These are phyloP conservation scores for Drosophila arawakana DNA, from an alignment of 1,140 invertebrate genomes.

Conservation along the genomic window DNA sequence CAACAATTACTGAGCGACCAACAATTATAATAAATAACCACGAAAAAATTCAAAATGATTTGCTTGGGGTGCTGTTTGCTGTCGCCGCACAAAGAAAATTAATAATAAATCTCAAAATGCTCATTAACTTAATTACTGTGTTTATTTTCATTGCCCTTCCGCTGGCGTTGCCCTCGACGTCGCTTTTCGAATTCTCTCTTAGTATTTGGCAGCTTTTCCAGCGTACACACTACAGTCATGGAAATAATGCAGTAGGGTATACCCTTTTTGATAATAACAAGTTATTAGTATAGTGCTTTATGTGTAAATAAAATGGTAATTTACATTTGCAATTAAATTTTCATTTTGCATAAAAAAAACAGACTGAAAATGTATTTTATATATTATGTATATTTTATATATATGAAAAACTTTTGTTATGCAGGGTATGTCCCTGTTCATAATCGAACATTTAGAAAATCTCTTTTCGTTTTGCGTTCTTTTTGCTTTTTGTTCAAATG, in stretches of 20 bases:
- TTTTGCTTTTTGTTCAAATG: constrained; percentile 54
- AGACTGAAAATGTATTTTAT: no score
- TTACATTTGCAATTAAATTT: no score
- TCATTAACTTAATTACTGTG: constrained; percentile 84
- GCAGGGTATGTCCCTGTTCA: neutral
- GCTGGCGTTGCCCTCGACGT: constrained; percentile 36
- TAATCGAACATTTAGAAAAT: neutral
- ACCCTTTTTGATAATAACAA: neutral
- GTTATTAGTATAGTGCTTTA: neutral
- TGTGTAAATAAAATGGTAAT: neutral
- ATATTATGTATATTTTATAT: no score
- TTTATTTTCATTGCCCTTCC: constrained; percentile 84
- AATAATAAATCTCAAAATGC: constrained; percentile 84
- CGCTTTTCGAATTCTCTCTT: constrained; percentile 29
- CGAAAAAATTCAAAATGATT: constrained; percentile 66
- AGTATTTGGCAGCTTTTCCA: constrained; percentile 37
- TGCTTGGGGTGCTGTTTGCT: constrained; percentile 19
- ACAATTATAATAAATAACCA: constrained; percentile 77
- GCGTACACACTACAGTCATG: constrained; percentile 4
- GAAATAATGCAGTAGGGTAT: neutral
- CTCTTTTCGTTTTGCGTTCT: neutral
- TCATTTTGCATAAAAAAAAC: no score
- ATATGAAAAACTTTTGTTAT: no score
- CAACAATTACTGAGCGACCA: constrained; percentile 41
- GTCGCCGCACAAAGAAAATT: constrained; percentile 68